Evolutionary conservation across 2,888 invertebrate genomes (phyloP).

Genomic region (Ligdia adustata): DNA sequence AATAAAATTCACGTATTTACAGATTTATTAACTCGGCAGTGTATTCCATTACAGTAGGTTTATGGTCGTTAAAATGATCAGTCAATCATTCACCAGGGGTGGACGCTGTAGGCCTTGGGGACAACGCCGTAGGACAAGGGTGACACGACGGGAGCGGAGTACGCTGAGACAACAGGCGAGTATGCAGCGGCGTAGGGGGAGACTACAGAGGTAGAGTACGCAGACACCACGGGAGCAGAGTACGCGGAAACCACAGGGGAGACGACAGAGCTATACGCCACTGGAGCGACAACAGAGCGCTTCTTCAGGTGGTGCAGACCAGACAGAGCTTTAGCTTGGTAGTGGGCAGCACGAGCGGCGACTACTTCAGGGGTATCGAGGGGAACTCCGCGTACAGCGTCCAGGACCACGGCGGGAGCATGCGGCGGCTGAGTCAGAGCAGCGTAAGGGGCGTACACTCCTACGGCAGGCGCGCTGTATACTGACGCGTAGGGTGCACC

Average conservation of each 20-base stretch:
- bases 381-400: constrained; percentile 72
- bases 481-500: constrained; percentile 46
- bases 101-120: constrained; percentile 47
- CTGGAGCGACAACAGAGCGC: constrained; percentile 57
- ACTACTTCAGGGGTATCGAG: constrained; percentile 79
- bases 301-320: constrained; percentile 70
- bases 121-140: constrained; percentile 40
- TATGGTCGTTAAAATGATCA: constrained; percentile 12
- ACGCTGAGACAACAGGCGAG: constrained; percentile 26
- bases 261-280: constrained; percentile 46
- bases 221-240: constrained; percentile 40
- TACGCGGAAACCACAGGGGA: constrained; percentile 40
- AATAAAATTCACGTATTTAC: constrained; percentile 14
- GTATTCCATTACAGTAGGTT: neutral
- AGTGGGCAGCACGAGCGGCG: constrained; percentile 74
- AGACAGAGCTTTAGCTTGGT: constrained; percentile 72
- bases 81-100: constrained; percentile 40
- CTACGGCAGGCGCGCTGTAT: constrained; percentile 39
- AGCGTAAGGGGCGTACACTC: constrained; percentile 42
- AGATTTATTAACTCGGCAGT: constrained; percentile 26
- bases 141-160: constrained; percentile 23
- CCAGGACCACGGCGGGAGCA: constrained; percentile 73
- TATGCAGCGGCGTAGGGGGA: constrained; percentile 10
- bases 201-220: constrained; percentile 40
- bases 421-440: constrained; percentile 62